A percentile compares a stretch with the other conserved stretches of the same genome.
phyloP scores from a whole-genome alignment of 2,797 vertebrate species.

The Simalia tracyae region DNA sequence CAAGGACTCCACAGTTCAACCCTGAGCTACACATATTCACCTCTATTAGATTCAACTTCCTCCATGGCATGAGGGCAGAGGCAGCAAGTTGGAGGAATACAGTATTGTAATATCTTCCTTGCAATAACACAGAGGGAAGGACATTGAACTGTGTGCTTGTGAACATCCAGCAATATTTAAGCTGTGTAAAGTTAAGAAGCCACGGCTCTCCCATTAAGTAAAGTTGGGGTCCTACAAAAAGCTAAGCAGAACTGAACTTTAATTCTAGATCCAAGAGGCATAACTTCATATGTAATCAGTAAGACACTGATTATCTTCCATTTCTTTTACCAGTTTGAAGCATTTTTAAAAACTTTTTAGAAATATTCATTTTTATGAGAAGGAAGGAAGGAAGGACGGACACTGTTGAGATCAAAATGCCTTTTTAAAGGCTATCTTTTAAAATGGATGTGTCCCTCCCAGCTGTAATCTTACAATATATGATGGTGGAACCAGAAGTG shows the following conservation, averaged over 20 bases:
- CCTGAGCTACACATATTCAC: too few species aligned
- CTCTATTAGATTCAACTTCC: neutral
- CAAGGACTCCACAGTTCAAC: too few species aligned
- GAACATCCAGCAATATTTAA: neutral
- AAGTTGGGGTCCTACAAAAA: neutral
- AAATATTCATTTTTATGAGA: neutral
- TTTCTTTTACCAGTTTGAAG: neutral
- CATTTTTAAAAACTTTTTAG: neutral
- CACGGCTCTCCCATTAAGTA: neutral
- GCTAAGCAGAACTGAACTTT: neutral
- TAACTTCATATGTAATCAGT: neutral
- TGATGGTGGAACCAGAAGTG: neutral
- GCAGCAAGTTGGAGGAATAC: neutral
- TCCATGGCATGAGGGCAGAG: neutral
- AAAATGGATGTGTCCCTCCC: neutral
- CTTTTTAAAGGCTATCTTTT: neutral
- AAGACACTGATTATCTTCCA: neutral
- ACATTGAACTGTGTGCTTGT: neutral
- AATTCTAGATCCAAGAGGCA: neutral
- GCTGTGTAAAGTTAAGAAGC: neutral
- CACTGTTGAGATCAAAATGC: neutral
- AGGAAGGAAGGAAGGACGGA: neutral
- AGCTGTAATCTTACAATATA: neutral
- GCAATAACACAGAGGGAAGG: neutral
- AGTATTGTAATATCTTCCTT: neutral